Evolutionary conservation across 1,140 invertebrate genomes (phyloP).

Genomic region (Saccostrea cuccullata): DNA sequence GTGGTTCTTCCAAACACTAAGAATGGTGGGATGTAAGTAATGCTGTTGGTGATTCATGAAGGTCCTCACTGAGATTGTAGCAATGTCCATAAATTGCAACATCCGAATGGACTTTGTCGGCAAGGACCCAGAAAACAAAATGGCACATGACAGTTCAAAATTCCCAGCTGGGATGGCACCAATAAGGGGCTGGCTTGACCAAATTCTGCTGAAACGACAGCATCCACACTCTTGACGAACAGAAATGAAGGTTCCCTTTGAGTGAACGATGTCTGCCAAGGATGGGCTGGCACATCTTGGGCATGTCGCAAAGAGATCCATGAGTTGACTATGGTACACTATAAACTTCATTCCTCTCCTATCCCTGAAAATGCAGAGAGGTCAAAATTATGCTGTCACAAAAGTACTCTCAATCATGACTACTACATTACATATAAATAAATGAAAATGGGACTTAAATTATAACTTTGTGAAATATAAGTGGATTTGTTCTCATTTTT

Average conservation of each 20-base stretch:
- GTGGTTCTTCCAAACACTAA: conserved; percentile 22
- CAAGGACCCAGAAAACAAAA: conserved; percentile 1
- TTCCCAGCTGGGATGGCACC: conserved; percentile 36
- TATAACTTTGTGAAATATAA: too few species aligned
- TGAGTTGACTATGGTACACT: conserved; percentile 4
- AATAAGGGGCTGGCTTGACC: conserved; percentile 43
- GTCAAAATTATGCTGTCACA: too few species aligned
- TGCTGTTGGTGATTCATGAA: not conserved
- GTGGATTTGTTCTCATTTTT: too few species aligned
- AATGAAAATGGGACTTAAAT: too few species aligned
- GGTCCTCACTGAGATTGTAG: not conserved
- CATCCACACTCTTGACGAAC: conserved; percentile 36
- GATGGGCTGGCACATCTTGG: not conserved
- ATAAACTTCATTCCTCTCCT: not conserved
- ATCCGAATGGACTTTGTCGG: not conserved
- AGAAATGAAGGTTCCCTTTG: conserved; percentile 18
- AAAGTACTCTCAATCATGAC: too few species aligned
- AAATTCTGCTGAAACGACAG: not conserved
- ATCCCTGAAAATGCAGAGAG: too few species aligned
- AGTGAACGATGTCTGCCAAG: not conserved
- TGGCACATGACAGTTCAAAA: conserved; percentile 20
- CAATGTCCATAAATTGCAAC: not conserved
- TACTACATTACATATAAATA: too few species aligned
- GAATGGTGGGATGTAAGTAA: not conserved
- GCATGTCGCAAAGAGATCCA: conserved; percentile 34